Percentiles rank a stretch among this genome's conserved stretches.
phyloP scores from a whole-genome alignment of 53 echinoderm and acorn worm species.

The Henricia sp. region DNA sequence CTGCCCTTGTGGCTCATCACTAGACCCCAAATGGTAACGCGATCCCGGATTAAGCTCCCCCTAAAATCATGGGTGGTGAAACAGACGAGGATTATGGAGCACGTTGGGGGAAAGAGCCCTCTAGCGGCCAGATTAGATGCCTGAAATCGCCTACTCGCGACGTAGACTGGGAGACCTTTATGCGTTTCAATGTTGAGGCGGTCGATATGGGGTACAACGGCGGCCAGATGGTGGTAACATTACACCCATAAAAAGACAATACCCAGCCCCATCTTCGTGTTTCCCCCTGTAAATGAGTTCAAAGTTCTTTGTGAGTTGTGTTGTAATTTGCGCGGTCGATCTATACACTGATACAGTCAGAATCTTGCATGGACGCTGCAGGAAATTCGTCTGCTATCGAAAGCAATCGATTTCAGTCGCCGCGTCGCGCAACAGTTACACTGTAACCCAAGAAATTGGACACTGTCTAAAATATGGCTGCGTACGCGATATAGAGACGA shows the following conservation, averaged over 20 bases:
- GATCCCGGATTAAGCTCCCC: too few relatives aligned
- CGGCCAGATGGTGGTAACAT: constrained; percentile 51
- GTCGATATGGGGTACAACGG: constrained; percentile 51
- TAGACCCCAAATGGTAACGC: too few relatives aligned
- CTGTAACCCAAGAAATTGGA: constrained; percentile 46
- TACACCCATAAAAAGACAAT: constrained; percentile 43
- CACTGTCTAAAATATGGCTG: constrained; percentile 41
- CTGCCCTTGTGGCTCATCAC: too few relatives aligned
- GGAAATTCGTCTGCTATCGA: constrained; percentile 1
- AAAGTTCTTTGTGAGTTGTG: constrained; percentile 20
- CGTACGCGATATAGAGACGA: not conserved
- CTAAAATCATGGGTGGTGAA: too few relatives aligned
- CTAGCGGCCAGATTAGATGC: too few relatives aligned
- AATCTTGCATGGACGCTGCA: constrained; percentile 24
- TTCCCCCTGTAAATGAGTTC: too few relatives aligned
- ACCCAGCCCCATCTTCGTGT: too few relatives aligned
- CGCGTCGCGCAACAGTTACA: constrained; percentile 30
- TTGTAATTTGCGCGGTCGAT: constrained; percentile 30
- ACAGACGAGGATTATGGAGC: too few relatives aligned
- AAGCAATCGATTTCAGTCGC: constrained; percentile 22
- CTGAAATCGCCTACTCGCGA: too few relatives aligned
- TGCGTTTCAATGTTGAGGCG: constrained; percentile 23
- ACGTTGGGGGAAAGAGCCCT: too few relatives aligned
- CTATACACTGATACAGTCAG: too few relatives aligned
- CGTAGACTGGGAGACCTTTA: constrained; percentile 46